Base-by-base conservation (phyloP, 2,113 vertebrate genomes). In the Alouatta palliata region DNA sequence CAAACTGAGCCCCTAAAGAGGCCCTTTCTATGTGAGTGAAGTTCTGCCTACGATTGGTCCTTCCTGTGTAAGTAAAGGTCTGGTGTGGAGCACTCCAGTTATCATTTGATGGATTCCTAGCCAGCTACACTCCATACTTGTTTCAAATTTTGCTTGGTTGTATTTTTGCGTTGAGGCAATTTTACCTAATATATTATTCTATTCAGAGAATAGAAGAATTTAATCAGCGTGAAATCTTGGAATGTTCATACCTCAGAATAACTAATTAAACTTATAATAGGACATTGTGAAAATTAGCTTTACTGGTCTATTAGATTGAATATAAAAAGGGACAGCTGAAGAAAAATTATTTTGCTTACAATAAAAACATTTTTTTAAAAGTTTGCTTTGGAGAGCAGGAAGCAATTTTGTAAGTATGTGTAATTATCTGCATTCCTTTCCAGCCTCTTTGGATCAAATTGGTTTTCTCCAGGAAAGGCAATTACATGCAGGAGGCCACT, bases 371-470 rank as follows among this genome's bases (percentile, higher is more conserved):
- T 91, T 19, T 88, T 97, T 96, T 79, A 25, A 94, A 97, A 90
- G 87, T 97, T 97, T 96, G 76, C 90, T 98, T 94, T 97, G 90
- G 92, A 97, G 87, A 96, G 71, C 47, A 83, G 94, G 87, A 98
- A 79, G 86, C 83, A 96, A 30, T 97, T 98, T 71, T 96, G 0
- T 97, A 96, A 97, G 77, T 94, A 45, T 95, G 71, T 96, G 49
- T 95, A 97, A 97, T 97, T 98, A 98, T 95, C 95, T 98, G 61
- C 94, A 66, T 98, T 96, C 90, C 73, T 97, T 96, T 91, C 49
- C 89, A 91, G 5, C 92, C 90, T 98, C 79, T 97, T 97, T 92
- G 80, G 80, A 92, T 96, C 95, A 96, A 96, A 97, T 97, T 97
- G 95, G 61, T 97, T 97, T 97, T 97, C 77, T 95, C 82, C 56